Conservation (phyloP, 2,113 vertebrate species). For the Lepus europaeus region DNA sequence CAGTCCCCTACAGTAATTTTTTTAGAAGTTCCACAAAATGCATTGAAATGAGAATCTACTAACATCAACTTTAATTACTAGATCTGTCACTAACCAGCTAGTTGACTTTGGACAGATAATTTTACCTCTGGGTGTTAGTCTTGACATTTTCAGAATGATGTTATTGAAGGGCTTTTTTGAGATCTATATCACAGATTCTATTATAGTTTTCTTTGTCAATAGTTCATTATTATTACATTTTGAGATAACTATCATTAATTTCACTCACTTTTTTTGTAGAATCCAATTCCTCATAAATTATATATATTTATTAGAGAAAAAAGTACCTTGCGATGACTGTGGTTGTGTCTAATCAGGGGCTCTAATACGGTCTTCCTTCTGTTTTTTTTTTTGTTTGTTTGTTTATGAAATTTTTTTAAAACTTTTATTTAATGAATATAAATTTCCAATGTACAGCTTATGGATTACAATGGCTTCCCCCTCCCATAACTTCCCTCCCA, state of each 20-base stretch:
- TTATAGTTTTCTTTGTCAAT: background rate
- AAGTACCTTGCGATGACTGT: background rate
- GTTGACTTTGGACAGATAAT: background rate
- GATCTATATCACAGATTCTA: background rate
- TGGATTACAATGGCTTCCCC: too few species aligned
- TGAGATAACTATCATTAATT: background rate
- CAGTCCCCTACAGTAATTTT: background rate
- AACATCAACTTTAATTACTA: background rate
- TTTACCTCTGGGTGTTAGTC: background rate
- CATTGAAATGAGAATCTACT: constrained; percentile 5
- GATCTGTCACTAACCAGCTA: background rate
- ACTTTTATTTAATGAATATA: too few species aligned
- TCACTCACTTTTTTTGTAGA: background rate
- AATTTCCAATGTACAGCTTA: too few species aligned
- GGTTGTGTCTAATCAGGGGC: background rate
- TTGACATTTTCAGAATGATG: constrained; percentile 29
- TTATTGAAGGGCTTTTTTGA: background rate
- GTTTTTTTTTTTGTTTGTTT: too few species aligned
- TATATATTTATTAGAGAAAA: background rate
- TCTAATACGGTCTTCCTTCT: constrained; percentile 35
- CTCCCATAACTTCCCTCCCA: too few species aligned
- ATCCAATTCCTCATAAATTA: background rate
- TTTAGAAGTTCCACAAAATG: constrained; percentile 33
- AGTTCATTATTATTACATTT: background rate
- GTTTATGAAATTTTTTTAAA: too few species aligned